A percentile compares a stretch with the other conserved stretches of the same genome.
Conservation (phyloP, 2,113 vertebrate genomes). For the Oxygymnocypris stewartii region DNA sequence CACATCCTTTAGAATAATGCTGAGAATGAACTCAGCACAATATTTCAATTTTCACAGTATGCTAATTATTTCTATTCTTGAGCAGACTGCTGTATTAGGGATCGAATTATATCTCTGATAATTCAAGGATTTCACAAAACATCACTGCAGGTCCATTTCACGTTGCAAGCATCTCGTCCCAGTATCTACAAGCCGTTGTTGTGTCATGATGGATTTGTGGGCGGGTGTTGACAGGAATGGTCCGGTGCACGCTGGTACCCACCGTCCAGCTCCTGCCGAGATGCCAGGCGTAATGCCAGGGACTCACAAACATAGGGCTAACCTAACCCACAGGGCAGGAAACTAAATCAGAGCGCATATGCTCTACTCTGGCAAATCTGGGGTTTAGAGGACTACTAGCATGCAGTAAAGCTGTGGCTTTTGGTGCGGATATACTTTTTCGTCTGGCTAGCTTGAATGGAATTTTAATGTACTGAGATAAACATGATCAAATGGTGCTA, state of each 20-base stretch:
- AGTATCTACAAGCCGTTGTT: neutral
- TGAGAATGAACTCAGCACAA: neutral
- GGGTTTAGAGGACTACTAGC: neutral
- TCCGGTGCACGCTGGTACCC: constrained; percentile 13
- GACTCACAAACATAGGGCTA: constrained; percentile 4
- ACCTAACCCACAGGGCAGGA: constrained; percentile 27
- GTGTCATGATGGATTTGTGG: constrained; percentile 7
- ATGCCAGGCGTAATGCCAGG: constrained; percentile 38
- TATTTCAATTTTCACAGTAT: constrained; percentile 19
- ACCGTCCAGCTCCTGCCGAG: constrained; percentile 17
- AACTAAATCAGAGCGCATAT: constrained; percentile 28
- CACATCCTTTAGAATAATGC: constrained; percentile 42
- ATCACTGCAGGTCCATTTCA: neutral
- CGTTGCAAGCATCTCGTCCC: neutral
- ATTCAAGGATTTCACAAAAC: constrained; percentile 36
- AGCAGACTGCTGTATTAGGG: neutral
- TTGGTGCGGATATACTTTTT: neutral
- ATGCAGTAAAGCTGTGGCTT: neutral
- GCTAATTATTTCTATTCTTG: neutral
- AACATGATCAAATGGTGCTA: neutral
- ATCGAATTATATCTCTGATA: constrained; percentile 4
- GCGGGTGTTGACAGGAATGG: constrained; percentile 5
- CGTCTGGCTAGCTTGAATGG: neutral
- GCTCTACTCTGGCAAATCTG: neutral
- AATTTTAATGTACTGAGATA: neutral